Percentiles rank a stretch among this genome's conserved stretches.
Conservation (phyloP, 2,113 vertebrate species). For the Fregata magnificens region DNA sequence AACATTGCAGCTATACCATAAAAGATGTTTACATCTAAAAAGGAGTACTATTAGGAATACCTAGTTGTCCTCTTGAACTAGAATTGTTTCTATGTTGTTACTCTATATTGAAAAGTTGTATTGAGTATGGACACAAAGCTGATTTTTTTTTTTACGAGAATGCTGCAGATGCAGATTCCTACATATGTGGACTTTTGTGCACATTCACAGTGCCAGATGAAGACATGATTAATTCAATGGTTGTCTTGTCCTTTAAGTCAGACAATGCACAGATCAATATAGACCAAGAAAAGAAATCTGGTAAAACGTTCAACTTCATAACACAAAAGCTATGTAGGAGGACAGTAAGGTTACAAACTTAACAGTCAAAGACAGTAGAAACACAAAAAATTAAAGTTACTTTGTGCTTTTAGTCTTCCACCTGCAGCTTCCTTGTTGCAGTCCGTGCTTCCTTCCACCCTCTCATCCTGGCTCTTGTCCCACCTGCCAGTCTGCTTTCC, state of each 20-base stretch:
- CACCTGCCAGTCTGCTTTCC: not conserved
- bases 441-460: not conserved
- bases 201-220: not conserved
- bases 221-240: not conserved
- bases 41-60: not conserved
- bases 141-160: not conserved
- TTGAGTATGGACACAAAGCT: not conserved
- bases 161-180: not conserved
- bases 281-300: not conserved
- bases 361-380: not conserved
- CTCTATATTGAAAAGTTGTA: not conserved
- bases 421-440: not conserved
- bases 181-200: not conserved
- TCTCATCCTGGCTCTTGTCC: not conserved
- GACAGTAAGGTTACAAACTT: not conserved
- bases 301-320: not conserved
- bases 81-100: not conserved
- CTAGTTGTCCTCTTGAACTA: not conserved
- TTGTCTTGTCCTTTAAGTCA: not conserved
- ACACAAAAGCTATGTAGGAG: not conserved
- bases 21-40: not conserved
- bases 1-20: not conserved
- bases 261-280: not conserved
- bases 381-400: rapidly evolving
- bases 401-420: not conserved